Base-by-base conservation (phyloP, 1,140 invertebrate species). In the Amphibalanus amphitrite region DNA sequence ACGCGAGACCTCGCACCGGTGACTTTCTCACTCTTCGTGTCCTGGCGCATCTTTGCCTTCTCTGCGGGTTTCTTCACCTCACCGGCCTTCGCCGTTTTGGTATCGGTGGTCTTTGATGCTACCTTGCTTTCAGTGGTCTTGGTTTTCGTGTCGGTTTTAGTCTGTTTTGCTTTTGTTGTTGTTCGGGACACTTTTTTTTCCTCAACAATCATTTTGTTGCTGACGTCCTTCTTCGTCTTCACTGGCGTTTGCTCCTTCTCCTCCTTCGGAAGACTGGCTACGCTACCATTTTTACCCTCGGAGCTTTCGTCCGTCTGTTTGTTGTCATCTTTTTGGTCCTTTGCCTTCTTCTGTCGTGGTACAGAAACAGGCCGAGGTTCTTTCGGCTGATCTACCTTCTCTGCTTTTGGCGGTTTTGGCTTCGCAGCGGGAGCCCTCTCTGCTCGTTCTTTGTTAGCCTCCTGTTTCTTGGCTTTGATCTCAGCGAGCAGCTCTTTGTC, bases 401-500 rank as follows among this genome's bases (percentile, higher is more conserved):
- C 71, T 64, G 71, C 38, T 73, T 71, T 38, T 69, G 71, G n/a
- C n/a, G n/a, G 65, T 65, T 29, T 69, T 10, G 69, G 68, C 68
- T 68, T 71, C 71, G 59, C 71, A 72, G 29, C 64, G 28, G 30
- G 26, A 47, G 71, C 65, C 69, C 67, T 74, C 70, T 72, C 73
- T 28, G 38, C 47, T 29, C 29, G 38, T 4, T 30, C 59, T 47
- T 40, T 71, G 38, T 71, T 75, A 67, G 29, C 71, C 69, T n/a
- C 69, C 64, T 67, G 30, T n/a, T 75, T 74, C 67, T 69, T 70
- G 20, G 30, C 69, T 67, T 70, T 73, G 68, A 67, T 28, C 59
- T 70, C 75, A 74, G 64, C 67, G 25, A 69, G 72, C 73, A n/a
- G 64, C 67, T 71, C 71, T 74, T 70, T 72, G 20, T 70, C 29